phyloP scores from a whole-genome alignment of 2,113 vertebrate species.

The Acanthisitta chloris region DNA sequence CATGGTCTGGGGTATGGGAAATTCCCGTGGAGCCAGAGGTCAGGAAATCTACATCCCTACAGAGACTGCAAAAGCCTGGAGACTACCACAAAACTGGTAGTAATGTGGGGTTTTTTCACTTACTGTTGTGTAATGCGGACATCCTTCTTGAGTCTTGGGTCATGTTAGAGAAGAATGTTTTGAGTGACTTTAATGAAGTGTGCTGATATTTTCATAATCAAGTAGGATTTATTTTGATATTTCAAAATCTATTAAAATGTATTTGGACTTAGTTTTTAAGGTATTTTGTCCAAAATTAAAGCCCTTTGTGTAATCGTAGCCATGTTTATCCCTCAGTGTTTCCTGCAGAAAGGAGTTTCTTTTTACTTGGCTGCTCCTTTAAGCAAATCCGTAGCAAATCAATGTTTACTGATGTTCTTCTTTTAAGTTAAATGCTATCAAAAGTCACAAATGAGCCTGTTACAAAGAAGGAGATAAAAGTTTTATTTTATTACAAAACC shows the following conservation, averaged over 20 bases:
- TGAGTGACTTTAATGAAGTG: background rate
- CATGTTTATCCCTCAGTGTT: background rate
- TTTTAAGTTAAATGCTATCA: background rate
- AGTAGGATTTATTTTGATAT: background rate
- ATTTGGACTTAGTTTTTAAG: background rate
- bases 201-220: background rate
- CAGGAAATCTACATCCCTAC: rapidly evolving
- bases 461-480: background rate
- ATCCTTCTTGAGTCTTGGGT: background rate
- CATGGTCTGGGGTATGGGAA: rapidly evolving
- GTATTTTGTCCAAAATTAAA: background rate
- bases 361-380: background rate
- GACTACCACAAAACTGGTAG: background rate
- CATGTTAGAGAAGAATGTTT: background rate
- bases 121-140: rapidly evolving
- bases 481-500: background rate
- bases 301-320: background rate
- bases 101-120: background rate
- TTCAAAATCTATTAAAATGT: background rate
- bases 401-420: background rate
- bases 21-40: rapidly evolving
- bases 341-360: background rate
- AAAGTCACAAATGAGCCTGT: background rate
- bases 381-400: background rate
- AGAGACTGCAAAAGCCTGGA: background rate